Base-by-base conservation (phyloP, 2,888 invertebrate species). In the Eristalis pertinax region DNA sequence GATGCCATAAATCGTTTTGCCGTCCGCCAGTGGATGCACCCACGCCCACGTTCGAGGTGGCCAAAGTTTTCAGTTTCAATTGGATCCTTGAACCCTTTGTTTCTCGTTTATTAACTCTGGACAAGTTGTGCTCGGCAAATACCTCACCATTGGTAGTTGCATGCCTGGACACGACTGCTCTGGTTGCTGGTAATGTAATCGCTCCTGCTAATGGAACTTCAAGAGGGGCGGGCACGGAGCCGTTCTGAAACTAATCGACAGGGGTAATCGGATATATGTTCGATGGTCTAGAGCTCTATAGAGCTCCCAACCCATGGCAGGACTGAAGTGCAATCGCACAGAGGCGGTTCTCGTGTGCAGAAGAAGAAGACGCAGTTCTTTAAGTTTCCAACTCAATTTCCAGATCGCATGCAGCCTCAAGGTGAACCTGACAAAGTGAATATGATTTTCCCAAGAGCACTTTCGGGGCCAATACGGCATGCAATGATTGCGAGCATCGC, bases 101-200 rank as follows among this genome's bases (percentile, higher is more conserved):
- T 38, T 70, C 32, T 32, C 60, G 38, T 70, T 70, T 26, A 70
- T 22, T 24, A 24, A 60, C 70, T 70, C 38, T 38, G 24, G 11
- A 19, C n/a, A 68, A 68, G 50, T 60, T 24, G n/a, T 1, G 24
- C 13, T 15, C 41, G 24, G 41, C 41, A 50, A 50, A 65, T 15
- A 41, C 65, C 50, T 32, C 15, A 19, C 1, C 19, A n/a, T 4
- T 13, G 26, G 38, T 38, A 4, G 50, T 19, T 50, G 19, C 19
- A 19, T 19, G 50, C 50, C 50, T 8, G 50, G 50, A n/a, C 50
- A 50, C 50, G 50, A 50, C 50, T 19, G 50, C 50, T 50, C 8
- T 13, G 38, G 50, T 19, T 50, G 15, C 15, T n/a, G 50, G 50
- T 50, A 50, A 50, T 50, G 50, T 50, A 50, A 50, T 50, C 50